Conservation (phyloP, 2,888 invertebrate species). For the Tinea semifulvella region DNA sequence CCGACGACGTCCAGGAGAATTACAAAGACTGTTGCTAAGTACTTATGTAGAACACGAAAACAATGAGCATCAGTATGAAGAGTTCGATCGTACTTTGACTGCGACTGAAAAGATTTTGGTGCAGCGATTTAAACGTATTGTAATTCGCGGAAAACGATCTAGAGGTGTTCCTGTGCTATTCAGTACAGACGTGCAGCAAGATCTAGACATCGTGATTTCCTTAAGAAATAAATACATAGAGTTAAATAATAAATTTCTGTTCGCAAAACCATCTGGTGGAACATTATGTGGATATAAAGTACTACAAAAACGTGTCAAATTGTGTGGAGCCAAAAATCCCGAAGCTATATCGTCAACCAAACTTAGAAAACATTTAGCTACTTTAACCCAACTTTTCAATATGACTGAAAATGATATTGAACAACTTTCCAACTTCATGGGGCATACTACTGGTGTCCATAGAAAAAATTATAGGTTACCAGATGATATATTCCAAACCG, state of each 20-base stretch:
- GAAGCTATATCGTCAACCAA: background rate
- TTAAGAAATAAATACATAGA: background rate
- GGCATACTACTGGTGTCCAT: background rate
- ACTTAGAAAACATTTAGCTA: constrained; percentile 1
- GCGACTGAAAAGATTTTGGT: background rate
- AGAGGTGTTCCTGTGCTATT: constrained; percentile 1
- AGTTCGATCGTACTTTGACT: background rate
- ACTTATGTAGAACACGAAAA: background rate
- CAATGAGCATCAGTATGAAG: background rate
- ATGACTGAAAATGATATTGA: background rate
- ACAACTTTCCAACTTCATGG: background rate
- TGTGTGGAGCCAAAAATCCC: constrained; percentile 1
- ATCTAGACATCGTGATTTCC: background rate
- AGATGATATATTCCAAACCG: background rate
- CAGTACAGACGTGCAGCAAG: background rate
- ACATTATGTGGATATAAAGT: background rate
- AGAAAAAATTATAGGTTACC: constrained; percentile 1
- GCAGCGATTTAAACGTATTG: background rate
- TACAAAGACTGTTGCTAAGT: background rate
- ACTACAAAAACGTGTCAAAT: background rate
- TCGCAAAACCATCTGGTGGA: background rate
- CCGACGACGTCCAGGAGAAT: background rate
- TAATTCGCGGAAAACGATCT: background rate
- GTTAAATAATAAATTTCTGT: background rate
- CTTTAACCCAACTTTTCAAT: background rate